Percentiles rank a stretch among this genome's conserved stretches.
phyloP scores from a whole-genome alignment of 64 coral and sea anemone species.

The Porites australiensis region DNA sequence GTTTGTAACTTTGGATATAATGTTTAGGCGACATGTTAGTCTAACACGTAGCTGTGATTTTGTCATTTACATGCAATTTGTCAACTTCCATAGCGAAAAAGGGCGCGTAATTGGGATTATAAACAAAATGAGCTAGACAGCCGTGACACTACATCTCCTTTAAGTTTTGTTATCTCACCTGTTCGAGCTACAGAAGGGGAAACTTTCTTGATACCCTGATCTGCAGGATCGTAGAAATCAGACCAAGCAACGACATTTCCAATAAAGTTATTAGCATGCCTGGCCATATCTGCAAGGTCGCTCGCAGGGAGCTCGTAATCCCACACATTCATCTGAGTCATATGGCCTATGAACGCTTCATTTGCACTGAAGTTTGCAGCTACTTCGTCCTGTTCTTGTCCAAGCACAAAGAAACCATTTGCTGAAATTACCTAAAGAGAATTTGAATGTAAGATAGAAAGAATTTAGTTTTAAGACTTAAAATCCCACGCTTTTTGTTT shows the following conservation, averaged over 20 bases:
- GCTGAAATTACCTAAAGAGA: constrained; percentile 74
- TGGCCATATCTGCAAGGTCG: constrained; percentile 69
- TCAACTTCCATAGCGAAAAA: no score
- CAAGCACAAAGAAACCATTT: constrained; percentile 80
- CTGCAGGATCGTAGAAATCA: constrained; percentile 72
- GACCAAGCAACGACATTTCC: constrained; percentile 85
- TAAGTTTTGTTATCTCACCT: constrained; percentile 13
- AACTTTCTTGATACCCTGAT: constrained; percentile 54
- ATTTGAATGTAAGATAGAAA: background rate
- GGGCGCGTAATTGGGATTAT: no score
- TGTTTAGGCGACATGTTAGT: no score
- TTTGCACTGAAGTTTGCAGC: constrained; percentile 86
- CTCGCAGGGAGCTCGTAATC: constrained; percentile 59
- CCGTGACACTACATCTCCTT: no score
- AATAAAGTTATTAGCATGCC: constrained; percentile 58
- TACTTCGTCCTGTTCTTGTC: constrained; percentile 93
- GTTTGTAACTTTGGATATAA: no score
- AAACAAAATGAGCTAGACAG: no score
- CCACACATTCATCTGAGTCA: constrained; percentile 95
- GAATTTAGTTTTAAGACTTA: no score
- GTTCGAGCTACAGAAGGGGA: constrained; percentile 56
- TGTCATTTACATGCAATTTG: no score
- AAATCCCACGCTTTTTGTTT: no score
- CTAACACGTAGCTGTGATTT: no score
- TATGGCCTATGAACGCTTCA: constrained; percentile 93